Evolutionary conservation across 2,113 vertebrate genomes (phyloP).

Genomic region (Prietella phreatophila): DNA sequence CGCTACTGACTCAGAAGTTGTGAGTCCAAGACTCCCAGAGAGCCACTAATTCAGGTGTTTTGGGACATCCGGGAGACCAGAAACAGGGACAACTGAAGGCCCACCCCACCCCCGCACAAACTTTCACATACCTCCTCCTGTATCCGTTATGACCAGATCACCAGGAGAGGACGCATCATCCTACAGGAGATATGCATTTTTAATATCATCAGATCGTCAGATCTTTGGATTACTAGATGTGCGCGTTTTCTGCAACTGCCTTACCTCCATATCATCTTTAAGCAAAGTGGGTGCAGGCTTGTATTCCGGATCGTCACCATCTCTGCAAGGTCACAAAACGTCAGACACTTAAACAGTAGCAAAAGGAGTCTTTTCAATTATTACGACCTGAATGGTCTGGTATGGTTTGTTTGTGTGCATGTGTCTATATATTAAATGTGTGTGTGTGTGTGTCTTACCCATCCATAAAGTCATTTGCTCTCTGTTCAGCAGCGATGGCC

Average conservation of each 20-base stretch:
- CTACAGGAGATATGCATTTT: slow-evolving; percentile 59
- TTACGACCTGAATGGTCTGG: background rate
- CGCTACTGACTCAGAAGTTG: background rate
- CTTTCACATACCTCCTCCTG: slow-evolving; percentile 71
- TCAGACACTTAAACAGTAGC: background rate
- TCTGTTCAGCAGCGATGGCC: slow-evolving; percentile 95
- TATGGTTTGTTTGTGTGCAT: background rate
- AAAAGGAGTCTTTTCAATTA: background rate
- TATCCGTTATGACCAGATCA: slow-evolving; percentile 90
- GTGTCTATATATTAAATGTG: background rate
- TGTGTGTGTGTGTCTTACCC: slow-evolving; percentile 74
- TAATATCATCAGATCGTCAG: background rate
- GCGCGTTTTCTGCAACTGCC: background rate
- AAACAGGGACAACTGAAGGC: background rate
- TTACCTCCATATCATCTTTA: slow-evolving; percentile 97
- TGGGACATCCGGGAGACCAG: background rate
- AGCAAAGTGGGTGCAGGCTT: slow-evolving; percentile 94
- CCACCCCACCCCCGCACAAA: background rate
- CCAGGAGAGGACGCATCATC: slow-evolving; percentile 96
- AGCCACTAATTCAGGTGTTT: background rate
- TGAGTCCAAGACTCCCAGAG: background rate
- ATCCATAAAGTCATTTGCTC: slow-evolving; percentile 94
- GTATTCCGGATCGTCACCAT: slow-evolving; percentile 97
- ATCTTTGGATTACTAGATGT: background rate
- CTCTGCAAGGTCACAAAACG: slow-evolving; percentile 67